Conservation (phyloP, 2,888 invertebrate genomes). For the Monopis laevigella region DNA sequence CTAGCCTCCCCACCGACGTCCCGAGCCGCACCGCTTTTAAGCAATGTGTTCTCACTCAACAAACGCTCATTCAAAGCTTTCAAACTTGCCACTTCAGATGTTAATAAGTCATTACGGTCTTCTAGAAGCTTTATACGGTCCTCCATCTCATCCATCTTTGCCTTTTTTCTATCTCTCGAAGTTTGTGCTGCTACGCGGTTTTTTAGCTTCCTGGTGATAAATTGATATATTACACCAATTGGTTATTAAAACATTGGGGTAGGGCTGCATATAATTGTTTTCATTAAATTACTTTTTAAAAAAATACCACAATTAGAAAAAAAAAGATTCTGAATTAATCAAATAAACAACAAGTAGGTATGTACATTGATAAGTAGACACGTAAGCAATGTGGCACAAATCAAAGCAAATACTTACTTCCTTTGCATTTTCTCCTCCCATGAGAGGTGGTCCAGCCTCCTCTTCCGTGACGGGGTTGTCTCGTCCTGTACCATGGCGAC, state of each 20-base stretch:
- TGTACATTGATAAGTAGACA: no score
- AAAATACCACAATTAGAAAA: no score
- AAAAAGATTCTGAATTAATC: no score
- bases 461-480: slow-evolving; percentile 63
- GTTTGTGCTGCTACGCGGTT: slow-evolving; percentile 98
- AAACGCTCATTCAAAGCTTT: slow-evolving; percentile 75
- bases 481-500: slow-evolving; percentile 35
- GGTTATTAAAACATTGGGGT: no score
- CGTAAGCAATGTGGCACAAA: no score
- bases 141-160: slow-evolving; percentile 91
- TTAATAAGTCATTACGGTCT: slow-evolving; percentile 70
- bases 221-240: no score
- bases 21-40: slow-evolving; percentile 66
- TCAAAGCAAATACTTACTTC: slow-evolving; percentile 70
- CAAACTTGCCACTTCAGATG: slow-evolving; percentile 73
- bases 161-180: slow-evolving; percentile 95
- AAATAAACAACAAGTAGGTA: no score
- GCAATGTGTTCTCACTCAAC: slow-evolving; percentile 69
- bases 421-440: slow-evolving; percentile 90
- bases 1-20: slow-evolving; percentile 75
- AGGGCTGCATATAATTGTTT: no score
- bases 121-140: slow-evolving; percentile 70
- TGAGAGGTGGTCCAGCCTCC: slow-evolving; percentile 82
- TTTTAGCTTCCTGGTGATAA: slow-evolving; percentile 81
- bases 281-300: no score